Base-by-base conservation (phyloP, 2,888 invertebrate genomes). In the Thera britannica region DNA sequence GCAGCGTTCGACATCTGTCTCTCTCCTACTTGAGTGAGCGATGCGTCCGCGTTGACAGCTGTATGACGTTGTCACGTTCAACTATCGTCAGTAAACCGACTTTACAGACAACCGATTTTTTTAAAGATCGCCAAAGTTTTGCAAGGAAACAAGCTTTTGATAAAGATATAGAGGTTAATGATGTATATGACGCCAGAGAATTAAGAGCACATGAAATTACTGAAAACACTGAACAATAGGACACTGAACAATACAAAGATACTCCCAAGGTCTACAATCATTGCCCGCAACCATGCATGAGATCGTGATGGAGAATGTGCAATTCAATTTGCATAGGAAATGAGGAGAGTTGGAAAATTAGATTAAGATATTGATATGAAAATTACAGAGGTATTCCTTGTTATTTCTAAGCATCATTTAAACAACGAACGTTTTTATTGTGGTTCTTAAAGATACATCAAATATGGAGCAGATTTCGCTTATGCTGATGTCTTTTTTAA, bases 181-280 rank as follows among this genome's bases (percentile, higher is more conserved):
- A 55, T 54, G 54, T 41, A 23, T 36, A 55, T 62, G 56, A 48
- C 49, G 61, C 41, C 41, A 61, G 11, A n/a, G n/a, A 49, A 61
- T 61, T 23, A n/a, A 52, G 61, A 52, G 51, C 44, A 61, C 51
- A 51, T 61, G 61, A 61, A 61, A 61, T 54, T 8, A 34, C 52
- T 46, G 55, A 55, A 52, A 60, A 55, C 55, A 62, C 23, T 23
- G 23, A 23, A 23, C 62, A 62, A 58, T 63, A 52, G 58, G 34
- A 58, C 49, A 63, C 63, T 58, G 41, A 58, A 62, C 62, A 62
- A 62, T 62, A 41, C 49, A 60, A n/a, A 60, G 48, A 49, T n/a
- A 41, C 44, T 72, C 62, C 60, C 70, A 73, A 73, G 66, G 65
- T 61, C 68, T 23, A 51, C 44, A 72, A 72, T 70, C 61, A 73